A percentile compares a stretch with the other conserved stretches of the same genome.
These are phyloP conservation scores for Hyles vespertilio DNA, from an alignment of 1,140 invertebrate genomes.

Conservation along the genomic window DNA sequence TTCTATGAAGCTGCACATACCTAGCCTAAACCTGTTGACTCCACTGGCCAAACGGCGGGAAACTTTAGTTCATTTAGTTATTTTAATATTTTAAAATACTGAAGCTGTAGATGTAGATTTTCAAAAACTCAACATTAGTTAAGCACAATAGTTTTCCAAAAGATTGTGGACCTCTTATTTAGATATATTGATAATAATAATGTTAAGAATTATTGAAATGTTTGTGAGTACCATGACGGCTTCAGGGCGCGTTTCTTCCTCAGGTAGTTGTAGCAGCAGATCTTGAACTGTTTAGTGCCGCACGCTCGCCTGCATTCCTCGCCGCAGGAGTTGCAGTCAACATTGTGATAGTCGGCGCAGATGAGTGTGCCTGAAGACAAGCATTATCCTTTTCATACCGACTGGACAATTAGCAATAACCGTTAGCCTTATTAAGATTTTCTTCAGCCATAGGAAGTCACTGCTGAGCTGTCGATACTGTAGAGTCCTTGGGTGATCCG, in stretches of 20 bases:
- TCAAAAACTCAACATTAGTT: too few species aligned
- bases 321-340: slow-evolving; percentile 6
- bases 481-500: not conserved
- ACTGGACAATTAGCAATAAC: not conserved
- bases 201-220: too few species aligned
- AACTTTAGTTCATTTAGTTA: too few species aligned
- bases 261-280: slow-evolving; percentile 8
- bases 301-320: slow-evolving; percentile 1
- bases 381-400: not conserved
- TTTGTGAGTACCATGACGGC: not conserved
- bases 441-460: not conserved
- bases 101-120: too few species aligned
- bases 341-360: not conserved
- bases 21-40: too few species aligned
- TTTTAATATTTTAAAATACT: too few species aligned
- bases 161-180: too few species aligned
- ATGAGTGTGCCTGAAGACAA: not conserved
- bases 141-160: too few species aligned
- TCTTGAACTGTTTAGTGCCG: slow-evolving; percentile 6
- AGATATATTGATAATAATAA: too few species aligned
- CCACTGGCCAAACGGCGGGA: too few species aligned
- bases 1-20: too few species aligned
- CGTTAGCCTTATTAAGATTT: not conserved
- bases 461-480: not conserved
- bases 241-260: slow-evolving; percentile 5